These are phyloP conservation scores for Episyrphus balteatus DNA, from an alignment of 1,140 invertebrate species.

Conservation along the genomic window DNA sequence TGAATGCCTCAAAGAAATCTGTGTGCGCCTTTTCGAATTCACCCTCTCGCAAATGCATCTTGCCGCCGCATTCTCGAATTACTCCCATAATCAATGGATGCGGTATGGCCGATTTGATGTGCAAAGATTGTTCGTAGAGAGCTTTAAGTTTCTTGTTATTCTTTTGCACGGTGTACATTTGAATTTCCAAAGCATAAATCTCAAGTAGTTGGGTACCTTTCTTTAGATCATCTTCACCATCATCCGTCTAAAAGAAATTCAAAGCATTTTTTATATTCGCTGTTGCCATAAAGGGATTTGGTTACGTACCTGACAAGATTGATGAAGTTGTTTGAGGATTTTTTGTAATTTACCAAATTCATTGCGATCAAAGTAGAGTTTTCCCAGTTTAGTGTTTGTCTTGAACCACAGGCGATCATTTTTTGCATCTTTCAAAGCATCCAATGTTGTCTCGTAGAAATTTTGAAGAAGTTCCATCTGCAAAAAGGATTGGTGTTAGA, in stretches of 20 bases:
- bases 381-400: slow-evolving; percentile 98
- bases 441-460: slow-evolving; percentile 98
- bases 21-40: slow-evolving; percentile 99
- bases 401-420: slow-evolving; percentile 99
- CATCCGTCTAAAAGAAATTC: slow-evolving; percentile 67
- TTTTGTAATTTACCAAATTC: slow-evolving; percentile 92
- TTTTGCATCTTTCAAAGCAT: slow-evolving; percentile 96
- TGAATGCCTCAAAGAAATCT: slow-evolving; percentile 99
- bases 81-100: slow-evolving; percentile 99
- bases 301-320: slow-evolving; percentile 77
- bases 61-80: slow-evolving; percentile 98
- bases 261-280: slow-evolving; percentile 1
- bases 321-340: slow-evolving; percentile 94
- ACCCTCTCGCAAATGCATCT: slow-evolving; percentile 98
- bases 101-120: slow-evolving; percentile 98
- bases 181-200: slow-evolving; percentile 98
- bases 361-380: slow-evolving; percentile 93
- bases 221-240: slow-evolving; percentile 98
- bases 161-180: slow-evolving; percentile 99
- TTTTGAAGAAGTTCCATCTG: slow-evolving; percentile 99
- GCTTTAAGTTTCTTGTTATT: slow-evolving; percentile 99
- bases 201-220: slow-evolving; percentile 97
- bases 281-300: slow-evolving; percentile 4
- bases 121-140: slow-evolving; percentile 94
- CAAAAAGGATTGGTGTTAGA: no score